These are phyloP conservation scores for Aldabrachelys gigantea DNA, from an alignment of 2,113 vertebrate genomes.

Conservation along the genomic window DNA sequence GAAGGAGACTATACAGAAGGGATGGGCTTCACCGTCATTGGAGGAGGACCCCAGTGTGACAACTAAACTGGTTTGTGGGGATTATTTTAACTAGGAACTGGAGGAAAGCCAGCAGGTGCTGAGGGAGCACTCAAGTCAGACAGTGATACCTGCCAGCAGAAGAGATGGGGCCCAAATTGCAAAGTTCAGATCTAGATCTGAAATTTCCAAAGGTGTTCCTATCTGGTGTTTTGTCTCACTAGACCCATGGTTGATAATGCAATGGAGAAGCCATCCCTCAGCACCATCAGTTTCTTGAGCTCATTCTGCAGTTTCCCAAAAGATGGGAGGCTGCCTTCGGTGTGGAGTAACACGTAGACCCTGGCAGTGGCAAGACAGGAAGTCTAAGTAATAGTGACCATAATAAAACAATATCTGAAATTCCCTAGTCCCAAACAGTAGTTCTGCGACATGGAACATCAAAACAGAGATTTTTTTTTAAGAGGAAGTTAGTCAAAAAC, in stretches of 20 bases:
- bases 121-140: background rate
- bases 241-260: background rate
- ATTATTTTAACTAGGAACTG: background rate
- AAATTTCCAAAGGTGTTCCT: background rate
- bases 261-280: background rate
- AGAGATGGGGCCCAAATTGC: rapidly evolving
- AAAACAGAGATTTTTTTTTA: background rate
- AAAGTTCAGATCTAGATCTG: background rate
- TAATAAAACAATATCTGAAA: background rate
- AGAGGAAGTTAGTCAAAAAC: conserved; percentile 19
- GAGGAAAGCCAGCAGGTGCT: background rate
- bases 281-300: background rate
- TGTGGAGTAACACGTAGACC: background rate
- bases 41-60: rapidly evolving
- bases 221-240: background rate
- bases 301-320: background rate
- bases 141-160: background rate
- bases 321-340: background rate
- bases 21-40: too few species aligned
- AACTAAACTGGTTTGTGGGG: background rate
- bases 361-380: background rate
- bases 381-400: conserved; percentile 14
- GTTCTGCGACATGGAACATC: conserved; percentile 16
- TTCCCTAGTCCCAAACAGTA: conserved; percentile 36
- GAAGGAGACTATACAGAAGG: background rate